Conservation (phyloP, 1,140 invertebrate species). For the Daktulosphaira vitifoliae region DNA sequence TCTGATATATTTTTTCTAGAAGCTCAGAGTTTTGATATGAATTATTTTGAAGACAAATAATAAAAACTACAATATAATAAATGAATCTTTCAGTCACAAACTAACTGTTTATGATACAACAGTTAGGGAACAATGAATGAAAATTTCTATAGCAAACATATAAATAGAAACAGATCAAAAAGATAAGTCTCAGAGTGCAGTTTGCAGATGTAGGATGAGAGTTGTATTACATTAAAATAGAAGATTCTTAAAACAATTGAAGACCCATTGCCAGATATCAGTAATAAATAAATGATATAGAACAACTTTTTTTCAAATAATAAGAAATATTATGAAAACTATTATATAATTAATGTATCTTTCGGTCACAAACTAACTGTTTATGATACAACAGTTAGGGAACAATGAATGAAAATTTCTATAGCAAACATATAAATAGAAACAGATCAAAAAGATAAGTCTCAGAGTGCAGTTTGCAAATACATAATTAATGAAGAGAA, state of each 20-base stretch:
- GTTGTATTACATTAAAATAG: too few relatives aligned
- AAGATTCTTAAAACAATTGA: too few relatives aligned
- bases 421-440: conserved; percentile 33
- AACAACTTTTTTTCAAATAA: neutral
- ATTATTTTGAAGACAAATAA: too few relatives aligned
- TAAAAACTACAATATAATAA: too few relatives aligned
- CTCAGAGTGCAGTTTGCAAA: conserved; percentile 33
- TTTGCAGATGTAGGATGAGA: conserved; percentile 16
- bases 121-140: conserved; percentile 13
- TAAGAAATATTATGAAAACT: neutral
- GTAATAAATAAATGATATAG: too few relatives aligned
- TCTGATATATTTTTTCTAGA: too few relatives aligned
- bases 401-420: conserved; percentile 6
- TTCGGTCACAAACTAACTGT: conserved; percentile 18
- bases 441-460: conserved; percentile 15
- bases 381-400: conserved; percentile 8
- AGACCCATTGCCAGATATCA: too few relatives aligned
- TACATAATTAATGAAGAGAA: too few relatives aligned
- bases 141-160: conserved; percentile 1
- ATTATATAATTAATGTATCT: conserved; percentile 3
- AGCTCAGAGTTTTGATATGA: too few relatives aligned
- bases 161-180: conserved; percentile 27
- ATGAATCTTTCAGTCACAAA: conserved; percentile 3
- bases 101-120: neutral
- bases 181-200: conserved; percentile 19